Evolutionary conservation across 2,113 vertebrate genomes (phyloP), one percentile per base, ranked within the genome.

Genomic region (Albula goreensis): DNA sequence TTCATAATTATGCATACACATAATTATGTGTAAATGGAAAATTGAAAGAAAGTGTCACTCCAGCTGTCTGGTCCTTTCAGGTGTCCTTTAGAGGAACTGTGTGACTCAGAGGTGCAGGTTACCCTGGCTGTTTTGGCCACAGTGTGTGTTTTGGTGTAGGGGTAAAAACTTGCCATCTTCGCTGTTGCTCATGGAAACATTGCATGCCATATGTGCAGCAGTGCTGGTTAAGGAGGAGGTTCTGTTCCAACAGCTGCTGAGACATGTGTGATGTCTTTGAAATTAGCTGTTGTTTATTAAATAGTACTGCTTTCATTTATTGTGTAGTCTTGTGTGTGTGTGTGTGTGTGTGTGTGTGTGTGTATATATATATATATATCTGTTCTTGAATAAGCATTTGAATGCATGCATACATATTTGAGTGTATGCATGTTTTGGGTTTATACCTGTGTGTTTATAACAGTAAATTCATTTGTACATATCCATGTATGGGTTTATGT

Each of bases 221-320:
- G 31, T 41, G 84, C 77, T 60, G 41, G 74, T 77, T 53, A 41
- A 80, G 52, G 77, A 77, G 53, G 84, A 80, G 15, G 53, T 22
- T 85, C 84, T 85, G 84, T 80, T 85, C 84, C 53, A 85, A 41
- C 84, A 85, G 84, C 84, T 85, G 84, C 84, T 57, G 52, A 51
- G 78, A 85, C 77, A 78, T 60, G 77, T 80, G 74, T 41, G 31
- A 85, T 80, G 77, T 85, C 77, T 80, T 85, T 85, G 78, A 85
- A 85, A 85, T 85, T 85, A 80, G 77, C 74, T 77, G 13, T 49
- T 48, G 74, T 80, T 52, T 79, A 60, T 60, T 79, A 80, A 85
- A 85, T 79, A 80, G 52, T 85, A 52, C 77, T 85, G 78, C 12
- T 79, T 48, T 48, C 3, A 79, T 79, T 79, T 49, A 31, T 74